Percentiles rank a stretch among this genome's conserved stretches.
Conservation (phyloP, 2,797 vertebrate genomes). For the Ficedula albicollis region DNA sequence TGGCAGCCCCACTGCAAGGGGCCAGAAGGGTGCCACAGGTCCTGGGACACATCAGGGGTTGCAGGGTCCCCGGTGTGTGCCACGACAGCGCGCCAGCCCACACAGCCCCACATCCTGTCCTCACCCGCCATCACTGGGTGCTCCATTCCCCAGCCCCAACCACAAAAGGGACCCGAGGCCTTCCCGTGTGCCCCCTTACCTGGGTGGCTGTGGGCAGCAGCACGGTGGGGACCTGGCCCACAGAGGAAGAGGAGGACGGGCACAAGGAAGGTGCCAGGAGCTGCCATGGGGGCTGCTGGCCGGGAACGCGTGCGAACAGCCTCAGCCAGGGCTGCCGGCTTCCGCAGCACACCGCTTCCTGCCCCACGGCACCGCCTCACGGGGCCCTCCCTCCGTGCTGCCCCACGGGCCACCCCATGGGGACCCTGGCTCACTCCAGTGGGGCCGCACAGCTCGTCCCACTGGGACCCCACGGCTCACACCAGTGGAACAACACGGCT, state of each 20-base stretch:
- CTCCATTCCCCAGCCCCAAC: no score
- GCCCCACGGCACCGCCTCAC: not conserved
- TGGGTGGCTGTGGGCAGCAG: not conserved
- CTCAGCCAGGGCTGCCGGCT: accelerated
- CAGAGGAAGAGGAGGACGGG: not conserved
- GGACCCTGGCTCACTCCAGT: accelerated
- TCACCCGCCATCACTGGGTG: accelerated
- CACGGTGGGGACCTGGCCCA: not conserved
- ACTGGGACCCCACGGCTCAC: accelerated
- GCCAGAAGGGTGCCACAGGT: accelerated
- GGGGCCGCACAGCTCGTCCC: not conserved
- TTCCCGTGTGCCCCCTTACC: not conserved
- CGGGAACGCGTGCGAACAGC: accelerated
- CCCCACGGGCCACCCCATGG: accelerated
- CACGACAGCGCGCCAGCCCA: accelerated
- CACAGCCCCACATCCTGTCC: not conserved
- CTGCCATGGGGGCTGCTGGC: not conserved
- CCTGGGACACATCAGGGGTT: accelerated
- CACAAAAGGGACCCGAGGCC: accelerated
- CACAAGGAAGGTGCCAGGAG: accelerated
- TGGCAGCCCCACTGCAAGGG: not conserved
- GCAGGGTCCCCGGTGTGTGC: accelerated
- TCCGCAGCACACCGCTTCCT: not conserved
- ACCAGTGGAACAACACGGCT: accelerated
- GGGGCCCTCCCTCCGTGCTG: accelerated